Base-by-base conservation (phyloP, 2,113 vertebrate genomes). In the Aptenodytes patagonicus region DNA sequence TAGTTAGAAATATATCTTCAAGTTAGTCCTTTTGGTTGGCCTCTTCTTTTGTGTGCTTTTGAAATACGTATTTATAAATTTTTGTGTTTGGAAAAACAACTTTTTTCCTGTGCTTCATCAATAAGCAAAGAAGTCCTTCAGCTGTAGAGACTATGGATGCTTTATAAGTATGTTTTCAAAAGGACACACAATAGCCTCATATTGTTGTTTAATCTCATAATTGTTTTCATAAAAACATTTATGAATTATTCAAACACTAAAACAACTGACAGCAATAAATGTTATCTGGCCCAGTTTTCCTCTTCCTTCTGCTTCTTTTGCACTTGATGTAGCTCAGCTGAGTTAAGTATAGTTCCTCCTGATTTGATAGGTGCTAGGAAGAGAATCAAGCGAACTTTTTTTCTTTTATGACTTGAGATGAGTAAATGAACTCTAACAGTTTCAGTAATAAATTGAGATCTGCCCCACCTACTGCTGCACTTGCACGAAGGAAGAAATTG, bases 171-270 rank as follows among this genome's bases (percentile, higher is more conserved):
- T 22, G 9, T 51, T 86, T 93, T 71, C 55, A 83, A 65, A 92
- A 22, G 73, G 70, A 38, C 22, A 88, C n/a, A 76, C 17, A 73
- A 15, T 52, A 73, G 21, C 32, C 26, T 90, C 24, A 32, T 58
- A 15, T 66, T 83, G 47, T 69, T 87, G n/a, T 61, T 82, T 95
- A 84, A 84, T 89, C 24, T 89, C 52, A 36, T 81, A 79, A 92
- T 78, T 87, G 47, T 89, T 95, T 94, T 89, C 54, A 91, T 89
- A 52, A 82, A 82, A 95, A 62, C 19, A 60, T 44, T 58, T 81
- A 81, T 89, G 55, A 87, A 91, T 93, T 95, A 95, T 91, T 95
- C 83, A 92, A 87, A 70, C 42, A 49, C 22, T 42, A 44, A 60
- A 92, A 51, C 42, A 85, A 55, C 72, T 71, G 83, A 81, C 52